These are phyloP conservation scores for Melieria crassipennis DNA, from an alignment of 2,888 invertebrate species.

Conservation along the genomic window DNA sequence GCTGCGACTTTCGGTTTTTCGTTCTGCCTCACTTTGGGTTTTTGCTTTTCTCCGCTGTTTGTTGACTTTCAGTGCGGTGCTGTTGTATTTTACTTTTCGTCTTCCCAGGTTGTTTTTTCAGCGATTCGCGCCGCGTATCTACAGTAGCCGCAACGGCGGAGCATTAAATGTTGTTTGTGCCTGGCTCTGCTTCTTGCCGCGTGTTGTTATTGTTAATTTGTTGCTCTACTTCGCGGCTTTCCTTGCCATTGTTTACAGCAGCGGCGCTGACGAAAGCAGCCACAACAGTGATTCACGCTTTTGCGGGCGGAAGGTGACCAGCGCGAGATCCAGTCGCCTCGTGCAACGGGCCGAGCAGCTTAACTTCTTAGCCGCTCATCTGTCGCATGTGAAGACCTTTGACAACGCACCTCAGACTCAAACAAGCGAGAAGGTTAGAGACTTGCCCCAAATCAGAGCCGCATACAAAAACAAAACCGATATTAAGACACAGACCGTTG, in stretches of 20 bases:
- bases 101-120: constrained; percentile 14
- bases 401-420: too few relatives aligned
- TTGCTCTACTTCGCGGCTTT: neutral
- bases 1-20: constrained; percentile 3
- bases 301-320: neutral
- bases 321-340: neutral
- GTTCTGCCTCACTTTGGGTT: constrained; percentile 8
- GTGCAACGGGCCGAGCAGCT: neutral
- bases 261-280: constrained; percentile 25
- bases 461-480: too few relatives aligned
- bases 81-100: constrained; percentile 18
- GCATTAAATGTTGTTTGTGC: constrained; percentile 43
- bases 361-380: too few relatives aligned
- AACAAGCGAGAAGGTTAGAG: too few relatives aligned
- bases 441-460: too few relatives aligned
- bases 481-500: too few relatives aligned
- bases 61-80: constrained; percentile 3
- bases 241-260: constrained; percentile 24
- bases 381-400: too few relatives aligned
- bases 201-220: neutral
- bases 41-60: constrained; percentile 12
- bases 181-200: constrained; percentile 17
- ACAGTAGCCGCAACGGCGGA: constrained; percentile 55
- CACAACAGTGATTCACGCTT: constrained; percentile 30
- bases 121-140: constrained; percentile 44